Base-by-base conservation (phyloP, 2,113 vertebrate genomes). In the Trochalopteron elliotii region DNA sequence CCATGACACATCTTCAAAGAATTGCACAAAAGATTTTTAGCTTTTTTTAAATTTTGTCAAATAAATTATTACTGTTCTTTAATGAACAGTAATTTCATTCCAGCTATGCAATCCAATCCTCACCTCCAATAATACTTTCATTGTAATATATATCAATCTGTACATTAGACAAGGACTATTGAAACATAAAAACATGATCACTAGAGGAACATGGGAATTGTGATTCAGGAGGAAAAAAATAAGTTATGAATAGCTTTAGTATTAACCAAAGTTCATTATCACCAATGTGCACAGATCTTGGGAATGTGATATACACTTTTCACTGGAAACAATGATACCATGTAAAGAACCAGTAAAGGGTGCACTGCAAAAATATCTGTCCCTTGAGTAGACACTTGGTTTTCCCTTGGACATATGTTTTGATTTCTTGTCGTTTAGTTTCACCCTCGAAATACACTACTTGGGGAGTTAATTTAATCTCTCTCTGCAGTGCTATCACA, bases 401-500 rank as follows among this genome's bases (percentile, higher is more conserved):
- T 95, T 96, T 85, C 42, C 55, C 59, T 77, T 86, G 84, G 87
- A 92, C 68, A 74, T 57, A 59, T 31, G 47, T 67, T 82, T 74
- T 24, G 4, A 55, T 82, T 76, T 93, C 49, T 61, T 69, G n/a
- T 69, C 15, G 1, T 79, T 91, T 76, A 55, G 47, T 65, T 93
- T 90, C 68, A 92, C 39, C 60, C 90, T 88, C 72, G 82, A 94
- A 94, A 93, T 80, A 63, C 8, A 17, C 52, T 55, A 30, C 90
- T 77, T 70, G 28, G 33, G 75, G 82, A 93, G 35, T 61, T 96
- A 87, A 89, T 82, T 91, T 91, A 74, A 86, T 90, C 50, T 86
- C 89, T 90, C 87, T 93, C 95, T 93, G 40, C 60, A 70, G 89
- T 45, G 52, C 52, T 90, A 92, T 23, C 71, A 83, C 47, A 88